Percentiles rank a stretch among this genome's conserved stretches.
Conservation (phyloP, 2,888 invertebrate genomes). For the Coelogynopora nodosa region DNA sequence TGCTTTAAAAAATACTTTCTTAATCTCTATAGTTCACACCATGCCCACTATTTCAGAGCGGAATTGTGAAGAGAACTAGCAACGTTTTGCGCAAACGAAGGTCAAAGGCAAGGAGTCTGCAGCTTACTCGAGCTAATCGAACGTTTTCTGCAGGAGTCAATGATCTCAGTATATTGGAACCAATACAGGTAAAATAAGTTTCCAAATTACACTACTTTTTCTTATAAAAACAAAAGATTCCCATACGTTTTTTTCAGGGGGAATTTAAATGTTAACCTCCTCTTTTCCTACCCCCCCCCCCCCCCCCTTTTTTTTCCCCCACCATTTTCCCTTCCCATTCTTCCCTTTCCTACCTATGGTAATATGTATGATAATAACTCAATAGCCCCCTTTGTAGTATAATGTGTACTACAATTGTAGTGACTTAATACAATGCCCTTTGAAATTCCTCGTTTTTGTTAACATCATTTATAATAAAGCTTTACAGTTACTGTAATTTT, state of each 20-base stretch:
- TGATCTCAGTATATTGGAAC: not conserved
- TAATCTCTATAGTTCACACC: not conserved
- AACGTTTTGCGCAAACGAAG: not conserved
- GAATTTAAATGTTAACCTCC: no score
- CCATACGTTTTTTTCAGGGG: not conserved
- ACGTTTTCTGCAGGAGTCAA: not conserved
- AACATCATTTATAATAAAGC: not conserved
- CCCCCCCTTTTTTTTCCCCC: no score
- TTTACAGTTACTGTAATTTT: not conserved
- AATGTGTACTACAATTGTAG: no score
- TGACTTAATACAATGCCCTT: no score
- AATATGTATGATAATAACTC: no score
- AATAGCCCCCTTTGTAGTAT: no score
- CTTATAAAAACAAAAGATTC: not conserved
- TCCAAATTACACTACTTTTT: not conserved
- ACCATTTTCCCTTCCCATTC: no score
- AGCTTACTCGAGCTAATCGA: not conserved
- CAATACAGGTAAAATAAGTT: not conserved
- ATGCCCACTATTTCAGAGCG: not conserved
- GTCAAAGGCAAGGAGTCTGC: not conserved
- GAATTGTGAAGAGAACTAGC: not conserved
- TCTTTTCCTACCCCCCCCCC: no score
- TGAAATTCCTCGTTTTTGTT: no score
- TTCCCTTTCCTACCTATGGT: no score
- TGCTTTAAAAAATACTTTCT: not conserved